Evolutionary conservation across 1,140 invertebrate species (phyloP), one percentile per base, ranked within the genome.

Genomic region (Bombus superbus): DNA sequence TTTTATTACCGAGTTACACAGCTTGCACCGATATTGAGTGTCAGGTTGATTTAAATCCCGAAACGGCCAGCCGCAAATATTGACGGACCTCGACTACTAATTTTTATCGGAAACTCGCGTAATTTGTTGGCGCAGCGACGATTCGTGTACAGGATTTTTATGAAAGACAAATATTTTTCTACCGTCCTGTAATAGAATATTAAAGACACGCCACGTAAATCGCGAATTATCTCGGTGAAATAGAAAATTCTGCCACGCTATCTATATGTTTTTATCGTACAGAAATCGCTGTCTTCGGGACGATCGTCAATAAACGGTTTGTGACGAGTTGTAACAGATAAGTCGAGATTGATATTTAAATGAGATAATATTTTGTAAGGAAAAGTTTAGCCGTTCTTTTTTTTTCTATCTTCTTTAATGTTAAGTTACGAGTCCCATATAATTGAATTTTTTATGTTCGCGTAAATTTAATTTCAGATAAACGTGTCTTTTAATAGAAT

Each of bases 1-100:
- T 82, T 82, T 75, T 82, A 75, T 82, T 53, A n/a, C n/a, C 71
- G 71, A 74, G 71, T 75, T 75, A 74, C 40, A 82, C n/a, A 35
- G 28, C 71, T 44, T 40, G 53, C 57, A 15, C 53, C 13, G 53
- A 47, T 42, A 62, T 82, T 42, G 53, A 40, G 80, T 47, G 80
- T 64, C 71, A 74, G 8, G 40, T 35, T 44, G 53, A 82, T 82
- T 74, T 82, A 40, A 62, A 75, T 47, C n/a, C 10, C 9, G 57
- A 74, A 74, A 64, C 42, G n/a, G n/a, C 42, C 15, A n/a, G 22
- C 69, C 80, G 28, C 71, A 35, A 79, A 79, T 79, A 68, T 66
- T 68, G 38, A 74, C 71, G 8, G 1, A 6, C 1, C 18, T 0
- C 11, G 4, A 22, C 64, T 22, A 35, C 47, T 42, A 81, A 59